phyloP scores from a whole-genome alignment of 1,140 invertebrate genomes.

The Drosophila equinoxialis region DNA sequence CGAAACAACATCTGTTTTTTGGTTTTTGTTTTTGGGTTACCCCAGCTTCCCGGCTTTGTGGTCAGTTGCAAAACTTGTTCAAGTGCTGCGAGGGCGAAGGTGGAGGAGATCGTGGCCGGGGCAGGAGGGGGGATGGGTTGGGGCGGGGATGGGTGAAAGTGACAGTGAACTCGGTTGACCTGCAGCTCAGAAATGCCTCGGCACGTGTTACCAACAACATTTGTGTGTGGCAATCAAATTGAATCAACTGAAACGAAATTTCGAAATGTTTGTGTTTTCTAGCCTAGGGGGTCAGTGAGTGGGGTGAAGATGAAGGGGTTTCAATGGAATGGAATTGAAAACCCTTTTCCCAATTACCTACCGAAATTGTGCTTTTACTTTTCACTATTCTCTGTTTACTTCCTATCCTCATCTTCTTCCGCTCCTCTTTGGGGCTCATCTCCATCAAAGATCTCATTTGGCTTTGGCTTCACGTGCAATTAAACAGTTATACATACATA shows the following conservation, averaged over 20 bases:
- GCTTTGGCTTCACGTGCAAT: slow-evolving; percentile 60
- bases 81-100: background rate
- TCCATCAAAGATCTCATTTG: slow-evolving; percentile 5
- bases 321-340: no score
- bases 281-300: background rate
- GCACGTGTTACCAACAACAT: slow-evolving; percentile 38
- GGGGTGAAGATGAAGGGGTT: no score
- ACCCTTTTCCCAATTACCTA: background rate
- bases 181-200: slow-evolving; percentile 28
- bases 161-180: slow-evolving; percentile 79
- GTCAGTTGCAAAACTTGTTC: slow-evolving; percentile 1
- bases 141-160: slow-evolving; percentile 60
- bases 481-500: slow-evolving; percentile 39
- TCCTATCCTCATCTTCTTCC: background rate
- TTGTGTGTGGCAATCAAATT: background rate
- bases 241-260: background rate
- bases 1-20: background rate
- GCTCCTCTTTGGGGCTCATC: background rate
- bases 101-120: background rate
- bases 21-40: background rate
- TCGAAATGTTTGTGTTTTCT: background rate
- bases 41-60: background rate
- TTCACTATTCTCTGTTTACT: slow-evolving; percentile 19
- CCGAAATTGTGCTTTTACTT: slow-evolving; percentile 40
- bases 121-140: no score